These are phyloP conservation scores for Aegypius monachus DNA, from an alignment of 2,113 vertebrate species.

Conservation along the genomic window DNA sequence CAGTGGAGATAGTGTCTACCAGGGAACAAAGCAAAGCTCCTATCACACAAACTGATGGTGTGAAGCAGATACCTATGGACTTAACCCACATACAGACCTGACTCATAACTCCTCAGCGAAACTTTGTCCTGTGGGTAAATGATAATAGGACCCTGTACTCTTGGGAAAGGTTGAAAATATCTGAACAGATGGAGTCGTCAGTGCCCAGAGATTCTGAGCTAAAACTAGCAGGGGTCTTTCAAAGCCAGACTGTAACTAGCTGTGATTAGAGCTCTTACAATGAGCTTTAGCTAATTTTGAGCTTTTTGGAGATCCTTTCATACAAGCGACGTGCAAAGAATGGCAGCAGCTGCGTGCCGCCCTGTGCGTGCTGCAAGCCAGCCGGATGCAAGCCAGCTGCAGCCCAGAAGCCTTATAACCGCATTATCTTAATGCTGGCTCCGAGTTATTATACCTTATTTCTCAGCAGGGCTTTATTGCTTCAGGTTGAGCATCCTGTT, in stretches of 20 bases:
- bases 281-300: conserved; percentile 12
- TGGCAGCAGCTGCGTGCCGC: background rate
- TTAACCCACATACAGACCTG: background rate
- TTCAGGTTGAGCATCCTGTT: background rate
- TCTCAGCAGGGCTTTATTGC: conserved; percentile 21
- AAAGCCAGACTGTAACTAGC: background rate
- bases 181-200: background rate
- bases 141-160: background rate
- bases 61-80: background rate
- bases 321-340: background rate
- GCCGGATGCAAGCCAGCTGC: conserved; percentile 6
- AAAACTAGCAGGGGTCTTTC: background rate
- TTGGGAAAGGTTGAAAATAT: background rate
- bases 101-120: background rate
- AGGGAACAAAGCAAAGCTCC: background rate
- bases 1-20: background rate
- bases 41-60: background rate
- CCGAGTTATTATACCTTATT: background rate
- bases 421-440: background rate
- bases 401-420: background rate
- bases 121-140: background rate
- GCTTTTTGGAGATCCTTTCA: conserved; percentile 2
- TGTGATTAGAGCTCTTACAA: background rate
- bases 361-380: fast-evolving
- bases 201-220: background rate